Percentiles rank a stretch among this genome's conserved stretches.
Evolutionary conservation across 2,888 invertebrate species (phyloP).

Genomic region (Falcaria lacertinaria): DNA sequence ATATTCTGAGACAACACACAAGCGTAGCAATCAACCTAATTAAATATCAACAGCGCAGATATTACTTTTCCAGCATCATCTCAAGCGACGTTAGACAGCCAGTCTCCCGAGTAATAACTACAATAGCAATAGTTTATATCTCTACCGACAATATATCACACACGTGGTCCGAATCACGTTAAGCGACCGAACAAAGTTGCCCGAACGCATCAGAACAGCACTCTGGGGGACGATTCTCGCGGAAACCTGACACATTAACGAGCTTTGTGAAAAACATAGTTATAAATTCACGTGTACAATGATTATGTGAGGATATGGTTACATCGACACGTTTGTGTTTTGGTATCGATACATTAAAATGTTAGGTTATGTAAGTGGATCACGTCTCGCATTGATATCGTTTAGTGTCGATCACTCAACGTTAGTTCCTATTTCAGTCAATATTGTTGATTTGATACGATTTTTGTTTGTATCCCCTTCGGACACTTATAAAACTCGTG

Average conservation of each 20-base stretch:
- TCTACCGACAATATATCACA: constrained; percentile 7
- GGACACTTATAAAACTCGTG: too few species aligned
- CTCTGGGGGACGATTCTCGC: constrained; percentile 35
- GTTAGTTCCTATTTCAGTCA: too few species aligned
- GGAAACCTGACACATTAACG: constrained; percentile 26
- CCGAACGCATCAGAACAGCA: constrained; percentile 25
- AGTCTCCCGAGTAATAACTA: background rate
- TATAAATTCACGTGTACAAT: constrained; percentile 30
- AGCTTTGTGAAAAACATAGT: constrained; percentile 30
- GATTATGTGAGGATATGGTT: constrained; percentile 27
- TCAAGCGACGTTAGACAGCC: background rate
- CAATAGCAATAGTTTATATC: constrained; percentile 1
- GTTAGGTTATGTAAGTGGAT: too few species aligned
- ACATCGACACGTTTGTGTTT: constrained; percentile 26
- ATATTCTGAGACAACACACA: background rate
- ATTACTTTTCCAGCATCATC: background rate
- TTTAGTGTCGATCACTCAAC: too few species aligned
- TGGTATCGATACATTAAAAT: constrained; percentile 28
- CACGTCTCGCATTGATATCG: too few species aligned
- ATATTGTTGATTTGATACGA: too few species aligned
- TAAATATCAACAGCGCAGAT: background rate
- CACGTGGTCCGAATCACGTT: constrained; percentile 25
- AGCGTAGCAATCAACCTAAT: constrained; percentile 3
- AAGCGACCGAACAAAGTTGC: constrained; percentile 25
- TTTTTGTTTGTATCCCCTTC: too few species aligned